Base-by-base conservation (phyloP, 2,113 vertebrate species). In the Sminthopsis crassicaudata region DNA sequence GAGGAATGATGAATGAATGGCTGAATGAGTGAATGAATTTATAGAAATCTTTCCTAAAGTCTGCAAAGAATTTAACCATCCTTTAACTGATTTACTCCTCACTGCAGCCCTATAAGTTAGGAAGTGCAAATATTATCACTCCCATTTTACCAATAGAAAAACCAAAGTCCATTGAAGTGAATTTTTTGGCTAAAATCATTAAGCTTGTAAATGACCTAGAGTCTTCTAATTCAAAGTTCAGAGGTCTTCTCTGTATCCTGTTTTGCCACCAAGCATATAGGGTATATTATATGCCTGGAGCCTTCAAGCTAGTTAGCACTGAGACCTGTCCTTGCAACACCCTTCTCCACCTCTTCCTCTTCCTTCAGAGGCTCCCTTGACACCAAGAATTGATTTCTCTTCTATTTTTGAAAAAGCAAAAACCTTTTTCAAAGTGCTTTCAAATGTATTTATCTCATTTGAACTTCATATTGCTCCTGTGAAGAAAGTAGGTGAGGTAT, bases 1-100 rank as follows among this genome's bases (percentile, higher is more conserved):
- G 92, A 89, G 95, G 95, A 94, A 94, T 97, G 97, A 94, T 46
- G 89, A 51, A 51, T 84, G 67, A 84, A 84, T 84, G 67, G n/a
- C 67, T 84, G 67, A 84, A 84, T 42, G n/a, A 84, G 67, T 84
- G 67, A 84, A 84, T 84, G 67, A 42, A 84, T 84, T 84, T 84
- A 42, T 84, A 84, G 67, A 84, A n/a, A 23, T 2, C 67, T 84
- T 84, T 42, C 50, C 52, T 89, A 46, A 36, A 52, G 89, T 36
- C 50, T 23, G 48, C 57, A 30, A 19, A 27, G 26, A 46, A 27
- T 5, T 26, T 67, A n/a, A 76, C 14, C 1, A 2, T 24, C 50
- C 8, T 42, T 84, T 84, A 84, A 42, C 67, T 84, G n/a, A 42
- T n/a, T 84, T 84, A 19, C 36, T 84, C 19, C 67, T 84, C 16